Evolutionary conservation across 1,140 invertebrate genomes (phyloP).

Genomic region (Tachypleus tridentatus): DNA sequence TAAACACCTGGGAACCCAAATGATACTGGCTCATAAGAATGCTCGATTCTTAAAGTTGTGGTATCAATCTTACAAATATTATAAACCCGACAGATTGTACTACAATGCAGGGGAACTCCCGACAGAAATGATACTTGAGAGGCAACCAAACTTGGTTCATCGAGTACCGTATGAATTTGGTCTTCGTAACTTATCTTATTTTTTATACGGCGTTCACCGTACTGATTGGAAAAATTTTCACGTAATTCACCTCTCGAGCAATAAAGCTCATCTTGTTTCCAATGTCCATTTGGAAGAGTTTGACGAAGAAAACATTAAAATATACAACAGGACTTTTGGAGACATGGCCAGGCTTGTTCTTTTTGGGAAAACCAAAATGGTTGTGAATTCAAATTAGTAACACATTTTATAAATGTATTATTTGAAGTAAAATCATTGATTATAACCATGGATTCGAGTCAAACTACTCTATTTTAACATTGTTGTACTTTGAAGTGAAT

Average conservation of each 20-base stretch:
- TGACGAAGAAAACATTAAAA: conserved; percentile 29
- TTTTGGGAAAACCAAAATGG: conserved; percentile 10
- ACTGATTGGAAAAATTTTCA: conserved; percentile 24
- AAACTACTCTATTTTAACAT: too few relatives aligned
- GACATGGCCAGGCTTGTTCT: conserved; percentile 29
- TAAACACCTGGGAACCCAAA: conserved; percentile 26
- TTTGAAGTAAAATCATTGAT: too few relatives aligned
- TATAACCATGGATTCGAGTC: too few relatives aligned
- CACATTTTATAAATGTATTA: too few relatives aligned
- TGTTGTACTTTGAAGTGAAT: too few relatives aligned
- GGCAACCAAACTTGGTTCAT: conserved; percentile 28
- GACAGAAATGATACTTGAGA: conserved; percentile 25
- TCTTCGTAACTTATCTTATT: conserved; percentile 24
- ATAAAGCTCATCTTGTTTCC: conserved; percentile 25
- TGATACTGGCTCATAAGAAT: conserved; percentile 28
- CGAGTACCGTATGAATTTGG: conserved; percentile 27
- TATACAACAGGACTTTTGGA: conserved; percentile 30
- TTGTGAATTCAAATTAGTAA: background rate
- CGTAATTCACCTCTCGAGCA: conserved; percentile 28
- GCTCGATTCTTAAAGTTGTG: conserved; percentile 28
- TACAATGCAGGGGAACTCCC: conserved; percentile 32
- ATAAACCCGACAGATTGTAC: conserved; percentile 27
- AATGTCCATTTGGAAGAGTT: conserved; percentile 21
- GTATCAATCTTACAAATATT: conserved; percentile 28
- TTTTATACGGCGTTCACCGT: conserved; percentile 24